Percentiles rank a stretch among this genome's conserved stretches.
Conservation (phyloP, 1,140 invertebrate species). For the Limonius californicus region DNA sequence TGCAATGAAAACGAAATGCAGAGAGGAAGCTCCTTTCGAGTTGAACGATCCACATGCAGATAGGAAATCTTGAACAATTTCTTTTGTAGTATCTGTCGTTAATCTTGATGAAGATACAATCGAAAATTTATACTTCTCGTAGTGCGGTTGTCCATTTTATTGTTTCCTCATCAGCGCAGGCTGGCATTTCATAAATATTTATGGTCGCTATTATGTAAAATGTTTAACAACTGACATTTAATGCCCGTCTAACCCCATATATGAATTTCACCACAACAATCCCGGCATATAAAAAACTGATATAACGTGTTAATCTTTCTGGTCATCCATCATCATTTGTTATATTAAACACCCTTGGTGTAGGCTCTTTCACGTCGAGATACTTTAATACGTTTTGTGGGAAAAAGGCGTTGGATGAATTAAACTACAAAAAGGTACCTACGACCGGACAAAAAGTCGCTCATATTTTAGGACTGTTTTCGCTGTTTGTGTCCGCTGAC, state of each 20-base stretch:
- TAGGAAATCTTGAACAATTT: no score
- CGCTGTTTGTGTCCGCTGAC: no score
- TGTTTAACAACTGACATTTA: not conserved
- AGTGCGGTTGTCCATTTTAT: not conserved
- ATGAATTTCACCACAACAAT: slow-evolving; percentile 2
- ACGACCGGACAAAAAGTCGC: no score
- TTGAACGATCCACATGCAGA: no score
- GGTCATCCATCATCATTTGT: slow-evolving; percentile 32
- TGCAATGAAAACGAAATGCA: no score
- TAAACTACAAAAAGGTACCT: not conserved
- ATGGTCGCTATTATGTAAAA: not conserved
- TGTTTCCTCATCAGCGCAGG: not conserved
- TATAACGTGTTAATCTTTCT: slow-evolving; percentile 28
- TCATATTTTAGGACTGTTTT: no score
- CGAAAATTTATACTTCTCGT: no score
- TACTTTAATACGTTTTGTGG: slow-evolving; percentile 22
- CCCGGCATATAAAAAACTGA: slow-evolving; percentile 21
- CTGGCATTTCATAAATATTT: not conserved
- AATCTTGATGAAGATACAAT: no score
- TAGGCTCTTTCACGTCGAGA: slow-evolving; percentile 22
- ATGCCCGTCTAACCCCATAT: not conserved
- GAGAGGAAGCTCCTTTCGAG: no score
- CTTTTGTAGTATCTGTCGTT: no score
- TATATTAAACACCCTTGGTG: slow-evolving; percentile 28
- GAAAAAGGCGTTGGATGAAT: not conserved